Evolutionary conservation across 1,140 invertebrate species (phyloP).

Genomic region (Drosophila nannoptera): DNA sequence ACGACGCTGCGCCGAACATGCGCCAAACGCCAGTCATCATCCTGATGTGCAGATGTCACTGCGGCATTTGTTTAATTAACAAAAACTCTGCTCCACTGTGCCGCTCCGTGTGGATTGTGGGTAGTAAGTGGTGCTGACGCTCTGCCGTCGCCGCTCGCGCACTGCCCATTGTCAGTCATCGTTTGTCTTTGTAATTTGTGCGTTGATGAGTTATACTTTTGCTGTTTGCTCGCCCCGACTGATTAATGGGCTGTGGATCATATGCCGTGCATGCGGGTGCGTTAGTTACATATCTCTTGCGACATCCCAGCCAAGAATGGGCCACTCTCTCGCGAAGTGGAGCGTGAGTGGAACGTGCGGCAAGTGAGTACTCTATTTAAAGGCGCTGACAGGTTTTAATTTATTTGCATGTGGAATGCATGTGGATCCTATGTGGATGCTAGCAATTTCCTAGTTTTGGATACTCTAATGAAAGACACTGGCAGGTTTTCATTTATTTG

Average conservation of each 20-base stretch:
- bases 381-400: not conserved
- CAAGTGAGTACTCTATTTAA: not conserved
- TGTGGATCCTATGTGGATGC: not conserved
- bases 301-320: not conserved
- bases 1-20: slow-evolving; percentile 28
- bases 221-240: slow-evolving; percentile 40
- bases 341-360: not conserved
- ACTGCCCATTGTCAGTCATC: slow-evolving; percentile 68
- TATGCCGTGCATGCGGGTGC: slow-evolving; percentile 51
- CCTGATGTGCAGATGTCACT: slow-evolving; percentile 75
- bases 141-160: slow-evolving; percentile 11
- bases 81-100: slow-evolving; percentile 49
- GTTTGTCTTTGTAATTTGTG: slow-evolving; percentile 76
- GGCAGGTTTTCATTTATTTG: too few species aligned
- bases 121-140: slow-evolving; percentile 54
- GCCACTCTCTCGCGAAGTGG: slow-evolving; percentile 3
- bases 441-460: too few species aligned
- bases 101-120: slow-evolving; percentile 58
- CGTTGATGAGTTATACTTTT: slow-evolving; percentile 72
- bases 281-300: slow-evolving; percentile 21
- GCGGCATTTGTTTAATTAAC: slow-evolving; percentile 78
- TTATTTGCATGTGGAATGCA: not conserved
- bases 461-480: too few species aligned
- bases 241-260: slow-evolving; percentile 67
- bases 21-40: slow-evolving; percentile 62